These are phyloP conservation scores for Phalacrocorax brasilianus DNA, from an alignment of 2,113 vertebrate species.

Conservation along the genomic window DNA sequence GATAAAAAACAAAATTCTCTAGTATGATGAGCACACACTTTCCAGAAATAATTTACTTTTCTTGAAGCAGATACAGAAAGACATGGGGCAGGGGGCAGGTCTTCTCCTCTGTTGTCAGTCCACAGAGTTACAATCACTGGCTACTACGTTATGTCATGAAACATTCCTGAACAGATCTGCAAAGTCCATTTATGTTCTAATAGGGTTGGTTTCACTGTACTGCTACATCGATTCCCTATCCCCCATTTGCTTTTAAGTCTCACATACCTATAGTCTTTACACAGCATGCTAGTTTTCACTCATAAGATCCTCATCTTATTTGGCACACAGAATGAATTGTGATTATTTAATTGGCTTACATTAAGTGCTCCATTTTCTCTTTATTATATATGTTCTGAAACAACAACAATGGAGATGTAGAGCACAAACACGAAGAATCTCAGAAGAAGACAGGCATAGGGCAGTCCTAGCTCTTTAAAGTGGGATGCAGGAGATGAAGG, in stretches of 20 bases:
- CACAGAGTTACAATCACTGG: not conserved
- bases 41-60: not conserved
- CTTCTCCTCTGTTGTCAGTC: not conserved
- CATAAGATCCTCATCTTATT: not conserved
- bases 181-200: not conserved
- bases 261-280: not conserved
- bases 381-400: not conserved
- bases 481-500: accelerated
- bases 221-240: not conserved
- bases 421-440: not conserved
- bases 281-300: not conserved
- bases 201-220: not conserved
- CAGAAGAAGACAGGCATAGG: not conserved
- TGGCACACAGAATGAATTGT: not conserved
- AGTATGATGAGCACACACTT: not conserved
- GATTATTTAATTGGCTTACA: not conserved
- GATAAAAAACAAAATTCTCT: not conserved
- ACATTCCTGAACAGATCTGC: not conserved
- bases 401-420: not conserved
- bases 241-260: not conserved
- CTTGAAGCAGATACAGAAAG: not conserved
- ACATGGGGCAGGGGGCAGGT: accelerated
- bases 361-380: not conserved
- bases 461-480: not conserved
- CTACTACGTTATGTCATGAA: not conserved